These are phyloP conservation scores for Pristionchus maxplancki DNA, from an alignment of 2,888 invertebrate species.

Conservation along the genomic window DNA sequence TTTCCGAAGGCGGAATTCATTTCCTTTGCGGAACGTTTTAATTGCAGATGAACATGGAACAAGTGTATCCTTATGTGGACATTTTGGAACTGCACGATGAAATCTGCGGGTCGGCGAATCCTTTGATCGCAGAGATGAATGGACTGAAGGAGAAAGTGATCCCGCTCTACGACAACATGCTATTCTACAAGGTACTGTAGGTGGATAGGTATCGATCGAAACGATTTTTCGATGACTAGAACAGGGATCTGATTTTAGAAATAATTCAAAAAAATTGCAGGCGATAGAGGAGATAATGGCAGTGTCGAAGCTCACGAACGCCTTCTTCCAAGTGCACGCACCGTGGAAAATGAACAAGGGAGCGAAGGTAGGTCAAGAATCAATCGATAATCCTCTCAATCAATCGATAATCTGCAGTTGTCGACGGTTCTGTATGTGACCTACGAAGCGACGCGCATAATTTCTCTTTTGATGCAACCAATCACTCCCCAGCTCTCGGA, in stretches of 20 bases:
- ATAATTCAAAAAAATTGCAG: slow-evolving; percentile 79
- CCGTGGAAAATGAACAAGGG: slow-evolving; percentile 90
- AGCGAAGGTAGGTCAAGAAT: slow-evolving; percentile 77
- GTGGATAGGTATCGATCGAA: background rate
- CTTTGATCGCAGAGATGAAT: slow-evolving; percentile 37
- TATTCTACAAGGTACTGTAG: slow-evolving; percentile 64
- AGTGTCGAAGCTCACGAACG: slow-evolving; percentile 87
- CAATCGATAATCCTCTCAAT: background rate
- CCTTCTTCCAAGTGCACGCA: slow-evolving; percentile 88
- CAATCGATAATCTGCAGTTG: slow-evolving; percentile 54
- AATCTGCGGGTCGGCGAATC: slow-evolving; percentile 47
- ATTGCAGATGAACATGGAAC: slow-evolving; percentile 55
- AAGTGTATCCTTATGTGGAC: slow-evolving; percentile 42
- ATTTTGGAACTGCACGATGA: slow-evolving; percentile 47
- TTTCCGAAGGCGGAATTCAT: no score
- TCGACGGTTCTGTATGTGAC: slow-evolving; percentile 86
- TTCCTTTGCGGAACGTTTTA: no score
- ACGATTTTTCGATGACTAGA: no score
- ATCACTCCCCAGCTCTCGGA: slow-evolving; percentile 86
- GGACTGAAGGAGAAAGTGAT: slow-evolving; percentile 55
- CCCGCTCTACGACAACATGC: slow-evolving; percentile 66
- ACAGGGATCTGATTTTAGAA: background rate
- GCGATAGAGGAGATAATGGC: slow-evolving; percentile 87
- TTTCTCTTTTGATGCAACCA: slow-evolving; percentile 89
- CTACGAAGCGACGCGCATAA: slow-evolving; percentile 89